Percentiles rank a stretch among this genome's conserved stretches.
These are phyloP conservation scores for Theretra japonica DNA, from an alignment of 2,888 invertebrate genomes.

Conservation along the genomic window DNA sequence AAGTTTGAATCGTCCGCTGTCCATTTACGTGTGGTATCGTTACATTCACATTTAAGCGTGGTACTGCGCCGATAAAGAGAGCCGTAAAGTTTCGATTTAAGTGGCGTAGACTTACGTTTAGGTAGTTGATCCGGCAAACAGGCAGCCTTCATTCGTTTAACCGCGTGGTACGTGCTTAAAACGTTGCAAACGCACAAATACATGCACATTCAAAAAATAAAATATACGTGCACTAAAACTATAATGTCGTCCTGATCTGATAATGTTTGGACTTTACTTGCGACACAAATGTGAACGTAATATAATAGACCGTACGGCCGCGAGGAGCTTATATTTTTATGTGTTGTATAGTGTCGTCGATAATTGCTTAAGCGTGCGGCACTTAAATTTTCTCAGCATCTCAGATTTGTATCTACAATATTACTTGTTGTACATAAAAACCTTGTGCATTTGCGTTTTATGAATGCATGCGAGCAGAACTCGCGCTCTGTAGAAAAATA, in stretches of 20 bases:
- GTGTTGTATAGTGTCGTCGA: slow-evolving; percentile 11
- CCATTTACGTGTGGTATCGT: slow-evolving; percentile 56
- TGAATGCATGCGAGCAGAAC: background rate
- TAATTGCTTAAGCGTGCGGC: slow-evolving; percentile 5
- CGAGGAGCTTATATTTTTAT: background rate
- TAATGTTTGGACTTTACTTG: slow-evolving; percentile 59
- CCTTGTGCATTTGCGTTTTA: background rate
- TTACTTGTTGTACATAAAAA: background rate
- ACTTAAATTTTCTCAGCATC: slow-evolving; percentile 11
- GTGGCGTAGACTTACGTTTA: slow-evolving; percentile 58
- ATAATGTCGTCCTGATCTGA: slow-evolving; percentile 56
- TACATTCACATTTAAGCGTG: slow-evolving; percentile 64
- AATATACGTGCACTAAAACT: slow-evolving; percentile 60
- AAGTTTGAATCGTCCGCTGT: slow-evolving; percentile 54
- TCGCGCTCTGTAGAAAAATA: background rate
- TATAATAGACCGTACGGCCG: slow-evolving; percentile 36
- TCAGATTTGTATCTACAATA: background rate
- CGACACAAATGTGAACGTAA: slow-evolving; percentile 49
- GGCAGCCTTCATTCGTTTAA: slow-evolving; percentile 49
- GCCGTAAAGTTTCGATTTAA: slow-evolving; percentile 75
- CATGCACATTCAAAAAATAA: slow-evolving; percentile 58
- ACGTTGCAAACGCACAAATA: slow-evolving; percentile 51
- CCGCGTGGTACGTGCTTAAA: slow-evolving; percentile 54
- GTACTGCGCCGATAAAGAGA: slow-evolving; percentile 67
- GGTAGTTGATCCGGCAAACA: slow-evolving; percentile 50